Evolutionary conservation across 1,140 invertebrate genomes (phyloP), one percentile per base, ranked within the genome.

Genomic region (Ladona fulva): DNA sequence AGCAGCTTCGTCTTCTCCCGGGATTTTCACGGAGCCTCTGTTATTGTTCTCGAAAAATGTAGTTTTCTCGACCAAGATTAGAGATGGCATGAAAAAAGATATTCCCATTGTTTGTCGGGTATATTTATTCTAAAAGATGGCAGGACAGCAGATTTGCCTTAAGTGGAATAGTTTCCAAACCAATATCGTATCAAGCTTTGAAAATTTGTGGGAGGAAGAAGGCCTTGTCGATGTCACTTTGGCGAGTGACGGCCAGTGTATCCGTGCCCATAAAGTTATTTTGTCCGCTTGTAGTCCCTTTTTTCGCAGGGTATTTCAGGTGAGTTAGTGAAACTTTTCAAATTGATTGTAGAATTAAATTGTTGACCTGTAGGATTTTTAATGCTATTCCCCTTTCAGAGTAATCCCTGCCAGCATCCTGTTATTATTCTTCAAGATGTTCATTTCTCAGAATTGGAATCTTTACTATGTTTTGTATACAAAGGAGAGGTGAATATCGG

Each of bases 191-290:
- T 86, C 85, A 44, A 90, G 89, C 79, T 89, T 90, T 78, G 90
- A 90, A 80, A 87, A 87, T 79, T 84, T 91, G 74, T 90, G 87
- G 86, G 88, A 89, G 82, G 89, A 91, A 81, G 89, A 91, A 82
- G 88, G 88, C n/a, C 84, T 91, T 80, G 89, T 90, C n/a, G 90
- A 91, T 83, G 91, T 92, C 25, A 92, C 91, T 76, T 84, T 93
- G 59, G 89, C 91, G 12, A 91, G 90, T 80, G 91, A 91, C 80
- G 90, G 91, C 77, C 86, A 88, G 75, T 88, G 89, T 84, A 86
- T 92, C 78, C 89, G 90, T 78, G 90, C 91, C 76, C 91, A 93
- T 81, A 92, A 91, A 86, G 88, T 93, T 74, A 90, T 93, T 80
- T 83, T 93, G 6, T 91, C 91, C 10, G 91, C 91, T 0, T 92